Evolutionary conservation across 2,888 invertebrate genomes (phyloP), one percentile per base, ranked within the genome.

Genomic region (Julus scandinavius): DNA sequence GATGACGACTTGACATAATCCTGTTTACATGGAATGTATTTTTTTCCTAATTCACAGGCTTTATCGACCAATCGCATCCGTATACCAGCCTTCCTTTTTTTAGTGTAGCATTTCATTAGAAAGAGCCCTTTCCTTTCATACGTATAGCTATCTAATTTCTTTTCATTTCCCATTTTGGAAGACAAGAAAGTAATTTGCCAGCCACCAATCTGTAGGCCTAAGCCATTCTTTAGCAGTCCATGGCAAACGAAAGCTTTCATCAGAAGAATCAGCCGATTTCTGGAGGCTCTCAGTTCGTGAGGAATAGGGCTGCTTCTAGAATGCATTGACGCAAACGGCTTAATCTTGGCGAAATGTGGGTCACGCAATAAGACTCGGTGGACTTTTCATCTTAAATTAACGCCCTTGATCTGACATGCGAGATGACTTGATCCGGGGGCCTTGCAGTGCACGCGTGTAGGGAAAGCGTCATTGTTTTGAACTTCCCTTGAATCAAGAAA

Each of bases 131-230:
- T n/a, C n/a, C n/a, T n/a, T n/a, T n/a, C n/a, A n/a, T n/a, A n/a
- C n/a, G n/a, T n/a, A n/a, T n/a, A n/a, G n/a, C 63, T n/a, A 63
- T 63, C 63, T 63, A 63, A 63, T 63, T 63, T 63, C 63, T 63
- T 63, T 63, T 63, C 63, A 6, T 63, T 63, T 63, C 63, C 63
- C 63, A 63, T 63, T 63, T 63, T n/a, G 11, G 63, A 63, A n/a
- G 63, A n/a, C 2, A n/a, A 2, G 63, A 63, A 63, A 63, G n/a
- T 20, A 5, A 63, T n/a, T 63, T n/a, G 63, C 11, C 63, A 63
- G 63, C 2, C 2, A 54, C 7, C 49, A 6, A 54, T 6, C 54
- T 54, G 2, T 54, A 13, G 7, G 63, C 63, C 63, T 63, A 17
- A 63, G n/a, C 63, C n/a, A 4, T 1, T 4, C n/a, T 13, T n/a